Percentiles rank a stretch among this genome's conserved stretches.
Conservation (phyloP, 1,140 invertebrate species). For the Tetramorium alpestre region DNA sequence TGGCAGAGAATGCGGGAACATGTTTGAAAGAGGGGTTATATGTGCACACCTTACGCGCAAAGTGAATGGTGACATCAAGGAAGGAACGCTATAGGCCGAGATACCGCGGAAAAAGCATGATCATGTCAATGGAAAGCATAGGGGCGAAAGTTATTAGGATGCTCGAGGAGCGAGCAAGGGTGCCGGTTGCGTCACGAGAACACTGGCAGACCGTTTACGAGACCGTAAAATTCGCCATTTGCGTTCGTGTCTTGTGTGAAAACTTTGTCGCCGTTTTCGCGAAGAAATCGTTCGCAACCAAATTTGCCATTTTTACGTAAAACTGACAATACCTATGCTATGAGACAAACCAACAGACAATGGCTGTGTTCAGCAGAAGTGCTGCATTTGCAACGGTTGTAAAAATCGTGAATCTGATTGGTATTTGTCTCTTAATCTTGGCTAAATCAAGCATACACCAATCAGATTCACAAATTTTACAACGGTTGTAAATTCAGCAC, state of each 20-base stretch:
- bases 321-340: neutral
- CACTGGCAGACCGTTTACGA: constrained; percentile 64
- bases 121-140: constrained; percentile 42
- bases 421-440: no score
- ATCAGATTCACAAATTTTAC: no score
- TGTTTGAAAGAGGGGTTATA: neutral
- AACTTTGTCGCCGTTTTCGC: neutral
- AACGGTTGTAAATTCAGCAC: no score
- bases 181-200: constrained; percentile 55
- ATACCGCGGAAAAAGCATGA: neutral
- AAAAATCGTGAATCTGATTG: no score
- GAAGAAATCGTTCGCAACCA: constrained; percentile 11
- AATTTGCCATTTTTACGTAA: neutral
- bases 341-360: no score
- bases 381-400: no score
- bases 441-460: no score
- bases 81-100: constrained; percentile 6
- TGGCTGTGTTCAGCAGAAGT: no score
- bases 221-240: constrained; percentile 66
- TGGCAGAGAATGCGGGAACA: neutral
- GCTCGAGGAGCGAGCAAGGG: neutral
- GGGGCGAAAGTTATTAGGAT: constrained; percentile 30
- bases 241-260: neutral
- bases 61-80: constrained; percentile 61
- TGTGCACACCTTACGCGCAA: constrained; percentile 32